phyloP scores from a whole-genome alignment of 2,113 vertebrate genomes.

The Smithornis capensis region DNA sequence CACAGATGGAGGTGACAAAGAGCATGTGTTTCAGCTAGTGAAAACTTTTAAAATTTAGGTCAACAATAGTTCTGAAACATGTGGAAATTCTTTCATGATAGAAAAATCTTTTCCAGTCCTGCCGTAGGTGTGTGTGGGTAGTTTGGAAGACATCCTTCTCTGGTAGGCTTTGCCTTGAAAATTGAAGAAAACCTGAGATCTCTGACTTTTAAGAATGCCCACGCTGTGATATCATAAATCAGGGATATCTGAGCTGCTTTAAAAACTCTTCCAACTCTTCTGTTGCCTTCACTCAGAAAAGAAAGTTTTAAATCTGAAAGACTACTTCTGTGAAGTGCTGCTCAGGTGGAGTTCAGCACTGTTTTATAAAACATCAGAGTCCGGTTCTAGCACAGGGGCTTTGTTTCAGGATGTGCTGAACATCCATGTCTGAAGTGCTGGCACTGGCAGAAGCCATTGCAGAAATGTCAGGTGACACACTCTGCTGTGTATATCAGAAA shows the following conservation, averaged over 20 bases:
- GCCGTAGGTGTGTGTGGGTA: background rate
- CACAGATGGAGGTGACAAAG: background rate
- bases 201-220: conserved; percentile 9
- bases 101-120: background rate
- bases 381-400: background rate
- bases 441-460: background rate
- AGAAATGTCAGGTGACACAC: background rate
- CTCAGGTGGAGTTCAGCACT: background rate
- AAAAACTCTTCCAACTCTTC: background rate
- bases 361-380: background rate
- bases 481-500: fast-evolving
- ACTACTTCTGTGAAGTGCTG: background rate
- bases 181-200: conserved; percentile 1
- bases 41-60: background rate
- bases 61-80: background rate
- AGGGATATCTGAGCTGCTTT: background rate
- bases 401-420: background rate
- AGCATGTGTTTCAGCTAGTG: background rate
- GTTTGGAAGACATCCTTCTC: background rate
- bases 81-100: background rate
- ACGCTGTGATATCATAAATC: background rate
- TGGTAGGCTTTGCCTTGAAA: conserved; percentile 2
- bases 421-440: background rate
- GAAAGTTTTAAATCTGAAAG: background rate
- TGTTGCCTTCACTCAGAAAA: background rate